Evolutionary conservation across 2,888 invertebrate genomes (phyloP), one percentile per base, ranked within the genome.

Genomic region (Protophormia terraenovae): DNA sequence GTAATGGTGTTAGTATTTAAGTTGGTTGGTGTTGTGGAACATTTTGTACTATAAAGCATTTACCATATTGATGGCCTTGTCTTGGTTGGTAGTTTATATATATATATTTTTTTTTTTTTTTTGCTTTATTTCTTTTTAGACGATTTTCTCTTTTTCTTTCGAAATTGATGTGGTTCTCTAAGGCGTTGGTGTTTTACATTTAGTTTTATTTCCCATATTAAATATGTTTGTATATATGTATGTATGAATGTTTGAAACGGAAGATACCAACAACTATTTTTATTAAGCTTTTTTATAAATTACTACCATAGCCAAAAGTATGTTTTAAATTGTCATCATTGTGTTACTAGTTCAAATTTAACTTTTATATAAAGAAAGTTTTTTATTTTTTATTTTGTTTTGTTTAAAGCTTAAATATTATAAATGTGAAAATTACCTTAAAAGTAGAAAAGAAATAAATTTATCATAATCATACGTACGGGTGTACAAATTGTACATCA

Each of bases 141-240:
- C 22, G 50, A 69, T 62, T 80, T 80, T 69, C 60, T 69, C 32
- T 78, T 16, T 58, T 62, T 14, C n/a, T n/a, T n/a, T n/a, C n/a
- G 1, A 60, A 29, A 27, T 78, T 50, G 10, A 50, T 78, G 69
- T 71, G 69, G 19, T 78, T 71, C 14, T 19, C 50, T n/a, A 64
- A 82, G 73, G 75, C 78, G 82, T 75, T 79, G 78, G 55, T 75
- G 64, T 71, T 79, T 77, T 32, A n/a, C 7, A 64, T 75, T 69
- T 69, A 50, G 41, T 83, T 55, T 62, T 47, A 55, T 50, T 50
- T 64, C n/a, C 38, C 41, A 16, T 22, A 55, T 67, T 67, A n/a
- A 32, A 45, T 45, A 47, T 75, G 47, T 58, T 62, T 62, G 29
- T 32, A 7, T 62, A 12, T n/a, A 66, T 64, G 73, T 45, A 29